Conservation (phyloP, 2,888 invertebrate genomes). For the Dysmachus trigonus region DNA sequence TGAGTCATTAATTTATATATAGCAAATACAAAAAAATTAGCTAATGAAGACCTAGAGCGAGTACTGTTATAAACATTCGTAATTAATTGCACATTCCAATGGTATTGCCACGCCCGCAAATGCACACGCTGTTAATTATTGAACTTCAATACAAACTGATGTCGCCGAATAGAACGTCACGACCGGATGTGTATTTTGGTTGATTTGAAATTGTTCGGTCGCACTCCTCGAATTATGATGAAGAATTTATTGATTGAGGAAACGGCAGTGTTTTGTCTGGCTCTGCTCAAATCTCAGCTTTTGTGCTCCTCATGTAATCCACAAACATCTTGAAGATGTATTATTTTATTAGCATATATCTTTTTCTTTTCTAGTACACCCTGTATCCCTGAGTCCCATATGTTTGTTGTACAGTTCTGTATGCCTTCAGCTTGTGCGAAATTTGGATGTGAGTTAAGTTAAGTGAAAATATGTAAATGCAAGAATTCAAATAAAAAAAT, state of each 20-base stretch:
- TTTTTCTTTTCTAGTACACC: background rate
- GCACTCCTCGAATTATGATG: background rate
- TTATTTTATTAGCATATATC: background rate
- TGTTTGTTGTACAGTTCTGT: background rate
- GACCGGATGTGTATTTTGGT: background rate
- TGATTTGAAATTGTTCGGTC: background rate
- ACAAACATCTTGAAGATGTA: background rate
- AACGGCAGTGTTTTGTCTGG: background rate
- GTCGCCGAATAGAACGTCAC: background rate
- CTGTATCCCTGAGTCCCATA: background rate
- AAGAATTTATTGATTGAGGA: background rate
- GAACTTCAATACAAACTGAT: conserved; percentile 6
- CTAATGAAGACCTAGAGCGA: conserved; percentile 23
- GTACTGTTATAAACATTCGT: conserved; percentile 11
- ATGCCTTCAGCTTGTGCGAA: background rate
- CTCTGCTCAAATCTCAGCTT: background rate
- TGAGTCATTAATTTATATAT: conserved; percentile 37
- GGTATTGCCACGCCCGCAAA: conserved; percentile 11
- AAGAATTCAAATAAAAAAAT: background rate
- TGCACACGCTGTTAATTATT: background rate
- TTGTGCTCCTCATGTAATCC: background rate
- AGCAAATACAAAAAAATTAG: conserved; percentile 2
- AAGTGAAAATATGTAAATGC: background rate
- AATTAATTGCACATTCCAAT: conserved; percentile 27
- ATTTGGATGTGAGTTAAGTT: background rate